Evolutionary conservation across 2,888 invertebrate species (phyloP).

Genomic region (Lasioglossum malachurum): DNA sequence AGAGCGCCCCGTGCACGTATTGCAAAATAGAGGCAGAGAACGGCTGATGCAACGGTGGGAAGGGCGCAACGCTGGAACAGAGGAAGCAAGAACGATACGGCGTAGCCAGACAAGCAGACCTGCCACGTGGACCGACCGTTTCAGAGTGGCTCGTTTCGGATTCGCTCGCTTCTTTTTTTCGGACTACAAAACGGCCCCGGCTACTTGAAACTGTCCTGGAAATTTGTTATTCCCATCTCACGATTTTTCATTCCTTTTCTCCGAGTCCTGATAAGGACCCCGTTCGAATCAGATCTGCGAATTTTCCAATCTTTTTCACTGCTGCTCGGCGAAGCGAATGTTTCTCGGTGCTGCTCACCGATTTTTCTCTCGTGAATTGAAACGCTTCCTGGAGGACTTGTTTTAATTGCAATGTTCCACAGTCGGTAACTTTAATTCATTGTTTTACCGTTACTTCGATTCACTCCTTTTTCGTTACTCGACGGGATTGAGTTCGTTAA

Average conservation of each 20-base stretch:
- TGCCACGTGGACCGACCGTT: conserved; percentile 52
- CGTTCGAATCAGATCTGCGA: neutral
- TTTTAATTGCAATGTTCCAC: neutral
- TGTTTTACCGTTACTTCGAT: neutral
- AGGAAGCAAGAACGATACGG: conserved; percentile 38
- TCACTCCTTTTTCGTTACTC: neutral
- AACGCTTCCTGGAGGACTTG: neutral
- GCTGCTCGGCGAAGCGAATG: neutral
- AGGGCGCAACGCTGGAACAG: conserved; percentile 32
- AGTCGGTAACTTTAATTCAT: neutral
- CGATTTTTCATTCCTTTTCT: neutral
- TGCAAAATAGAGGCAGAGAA: conserved; percentile 67
- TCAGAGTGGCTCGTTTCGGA: conserved; percentile 23
- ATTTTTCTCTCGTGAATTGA: neutral
- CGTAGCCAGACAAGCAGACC: conserved; percentile 27
- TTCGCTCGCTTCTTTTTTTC: neutral
- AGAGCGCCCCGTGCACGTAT: conserved; percentile 66
- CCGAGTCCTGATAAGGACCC: no score
- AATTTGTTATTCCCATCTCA: neutral
- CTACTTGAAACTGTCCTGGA: conserved; percentile 8
- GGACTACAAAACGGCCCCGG: neutral
- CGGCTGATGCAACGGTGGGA: conserved; percentile 50
- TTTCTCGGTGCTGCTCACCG: neutral
- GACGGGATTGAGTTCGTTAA: neutral
- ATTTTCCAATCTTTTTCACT: neutral